phyloP scores from a whole-genome alignment of 2,113 vertebrate species.

The Scolopax mira region DNA sequence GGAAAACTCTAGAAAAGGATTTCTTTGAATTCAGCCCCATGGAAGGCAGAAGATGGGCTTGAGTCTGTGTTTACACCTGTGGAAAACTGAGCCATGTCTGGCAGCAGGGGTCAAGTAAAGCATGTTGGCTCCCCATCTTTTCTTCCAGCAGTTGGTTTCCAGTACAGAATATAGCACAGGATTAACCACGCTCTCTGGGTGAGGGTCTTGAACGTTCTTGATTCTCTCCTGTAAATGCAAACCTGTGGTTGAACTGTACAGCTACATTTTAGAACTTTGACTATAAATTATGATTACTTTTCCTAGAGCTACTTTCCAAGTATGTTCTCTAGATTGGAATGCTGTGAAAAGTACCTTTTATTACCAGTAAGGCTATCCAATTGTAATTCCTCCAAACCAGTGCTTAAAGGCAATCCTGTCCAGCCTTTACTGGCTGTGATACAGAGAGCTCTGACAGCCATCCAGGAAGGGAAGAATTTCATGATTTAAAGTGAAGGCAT shows the following conservation, averaged over 20 bases:
- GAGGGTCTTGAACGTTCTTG: neutral
- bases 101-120: neutral
- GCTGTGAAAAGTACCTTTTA: neutral
- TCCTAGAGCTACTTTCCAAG: neutral
- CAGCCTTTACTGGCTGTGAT: neutral
- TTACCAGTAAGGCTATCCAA: neutral
- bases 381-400: neutral
- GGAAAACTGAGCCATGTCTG: neutral
- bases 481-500: neutral
- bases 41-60: neutral
- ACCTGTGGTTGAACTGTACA: neutral
- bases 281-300: neutral
- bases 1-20: neutral
- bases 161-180: neutral
- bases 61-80: neutral
- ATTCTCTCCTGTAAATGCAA: neutral
- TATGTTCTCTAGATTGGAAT: neutral
- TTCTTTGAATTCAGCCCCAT: neutral
- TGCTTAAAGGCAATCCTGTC: neutral
- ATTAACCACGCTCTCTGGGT: neutral
- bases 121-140: neutral
- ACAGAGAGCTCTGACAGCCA: neutral
- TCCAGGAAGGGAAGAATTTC: neutral
- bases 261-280: neutral
- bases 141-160: neutral